Evolutionary conservation across 2,888 invertebrate genomes (phyloP).

Genomic region (Lepidonotus clava): DNA sequence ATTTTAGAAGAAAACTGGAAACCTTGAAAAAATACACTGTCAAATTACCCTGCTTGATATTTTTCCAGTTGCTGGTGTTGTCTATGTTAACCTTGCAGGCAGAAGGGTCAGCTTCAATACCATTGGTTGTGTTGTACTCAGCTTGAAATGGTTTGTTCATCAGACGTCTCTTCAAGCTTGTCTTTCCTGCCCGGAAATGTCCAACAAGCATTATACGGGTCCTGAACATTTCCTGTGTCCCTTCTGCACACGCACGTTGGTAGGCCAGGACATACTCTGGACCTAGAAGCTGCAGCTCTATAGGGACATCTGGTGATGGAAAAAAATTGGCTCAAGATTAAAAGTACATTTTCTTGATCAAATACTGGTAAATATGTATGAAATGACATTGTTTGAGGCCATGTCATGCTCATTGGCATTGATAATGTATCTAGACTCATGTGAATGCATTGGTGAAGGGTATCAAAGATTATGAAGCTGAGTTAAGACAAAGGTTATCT

Average conservation of each 20-base stretch:
- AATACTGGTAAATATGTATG: too few relatives aligned
- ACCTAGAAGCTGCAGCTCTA: conserved; percentile 1
- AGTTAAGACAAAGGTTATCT: too few relatives aligned
- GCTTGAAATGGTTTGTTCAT: neutral
- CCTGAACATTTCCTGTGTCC: neutral
- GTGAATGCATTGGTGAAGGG: too few relatives aligned
- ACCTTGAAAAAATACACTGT: too few relatives aligned
- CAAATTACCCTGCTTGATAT: neutral
- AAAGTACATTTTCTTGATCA: too few relatives aligned
- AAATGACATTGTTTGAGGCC: too few relatives aligned
- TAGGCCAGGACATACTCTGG: conserved; percentile 14
- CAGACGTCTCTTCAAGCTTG: conserved; percentile 4
- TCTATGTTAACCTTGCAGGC: neutral
- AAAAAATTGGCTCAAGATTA: too few relatives aligned
- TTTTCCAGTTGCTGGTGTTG: neutral
- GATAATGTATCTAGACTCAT: too few relatives aligned
- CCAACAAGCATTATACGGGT: conserved; percentile 24
- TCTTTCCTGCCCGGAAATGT: conserved; percentile 13
- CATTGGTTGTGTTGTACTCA: neutral
- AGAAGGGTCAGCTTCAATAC: conserved; percentile 24
- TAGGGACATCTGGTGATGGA: neutral
- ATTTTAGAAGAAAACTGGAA: too few relatives aligned
- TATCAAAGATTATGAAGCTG: too few relatives aligned
- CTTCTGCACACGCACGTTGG: conserved; percentile 11
- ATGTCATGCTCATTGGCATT: too few relatives aligned